phyloP scores from a whole-genome alignment of 2,888 invertebrate genomes.

The Malthinus seriepunctatus region DNA sequence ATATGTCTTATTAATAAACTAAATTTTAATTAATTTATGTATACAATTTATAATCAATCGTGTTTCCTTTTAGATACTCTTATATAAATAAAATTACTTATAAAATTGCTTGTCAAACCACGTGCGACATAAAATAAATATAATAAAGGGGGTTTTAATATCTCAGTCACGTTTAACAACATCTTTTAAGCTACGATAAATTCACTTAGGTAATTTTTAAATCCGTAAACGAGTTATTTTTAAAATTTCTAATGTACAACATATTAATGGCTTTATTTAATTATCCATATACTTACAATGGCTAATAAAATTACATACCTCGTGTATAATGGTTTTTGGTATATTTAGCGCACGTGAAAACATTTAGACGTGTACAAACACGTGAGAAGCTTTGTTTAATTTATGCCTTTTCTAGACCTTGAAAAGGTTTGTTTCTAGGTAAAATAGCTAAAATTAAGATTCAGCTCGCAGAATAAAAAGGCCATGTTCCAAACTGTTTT shows the following conservation, averaged over 20 bases:
- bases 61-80: constrained; percentile 20
- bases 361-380: background rate
- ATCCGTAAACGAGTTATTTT: constrained; percentile 8
- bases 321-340: background rate
- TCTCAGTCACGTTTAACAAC: constrained; percentile 26
- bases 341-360: background rate
- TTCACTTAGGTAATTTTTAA: constrained; percentile 28
- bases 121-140: constrained; percentile 31
- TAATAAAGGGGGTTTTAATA: constrained; percentile 24
- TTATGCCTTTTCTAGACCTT: too few species aligned
- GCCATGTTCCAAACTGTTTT: too few species aligned
- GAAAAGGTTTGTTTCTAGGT: too few species aligned
- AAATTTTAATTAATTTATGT: constrained; percentile 18
- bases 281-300: too few species aligned
- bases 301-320: too few species aligned
- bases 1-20: background rate
- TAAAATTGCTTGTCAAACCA: constrained; percentile 30
- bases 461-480: too few species aligned
- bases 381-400: too few species aligned
- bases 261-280: too few species aligned
- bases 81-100: constrained; percentile 27
- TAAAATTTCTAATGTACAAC: too few species aligned
- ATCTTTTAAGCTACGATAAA: constrained; percentile 30
- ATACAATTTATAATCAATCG: constrained; percentile 21
- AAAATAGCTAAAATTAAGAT: too few species aligned